phyloP scores from a whole-genome alignment of 2,888 invertebrate genomes.

The Archips xylosteana region DNA sequence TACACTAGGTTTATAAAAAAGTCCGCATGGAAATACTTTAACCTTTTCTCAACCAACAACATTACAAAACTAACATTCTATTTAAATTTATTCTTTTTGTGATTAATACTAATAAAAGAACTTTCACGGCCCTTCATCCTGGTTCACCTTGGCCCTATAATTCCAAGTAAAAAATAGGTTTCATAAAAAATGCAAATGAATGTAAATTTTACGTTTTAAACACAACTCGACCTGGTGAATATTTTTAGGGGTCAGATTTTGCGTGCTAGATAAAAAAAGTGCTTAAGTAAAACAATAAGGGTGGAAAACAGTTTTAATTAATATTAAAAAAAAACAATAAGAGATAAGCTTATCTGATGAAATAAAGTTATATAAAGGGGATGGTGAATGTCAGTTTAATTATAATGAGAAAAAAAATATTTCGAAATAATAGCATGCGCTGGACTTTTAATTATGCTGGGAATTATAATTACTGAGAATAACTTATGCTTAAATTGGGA shows the following conservation, averaged over 20 bases:
- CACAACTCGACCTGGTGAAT: conserved; percentile 38
- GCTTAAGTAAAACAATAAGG: conserved; percentile 33
- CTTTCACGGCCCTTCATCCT: not conserved
- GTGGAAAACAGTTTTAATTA: conserved; percentile 13
- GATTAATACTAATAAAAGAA: not conserved
- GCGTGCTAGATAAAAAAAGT: conserved; percentile 41
- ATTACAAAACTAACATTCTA: too few species aligned
- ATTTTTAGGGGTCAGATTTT: conserved; percentile 40
- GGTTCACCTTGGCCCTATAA: conserved; percentile 21
- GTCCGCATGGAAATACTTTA: too few species aligned
- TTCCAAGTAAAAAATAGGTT: conserved; percentile 30
- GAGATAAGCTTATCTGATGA: conserved; percentile 15
- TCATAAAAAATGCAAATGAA: conserved; percentile 39
- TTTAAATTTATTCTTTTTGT: not conserved
- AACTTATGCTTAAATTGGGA: too few species aligned
- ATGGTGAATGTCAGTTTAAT: not conserved
- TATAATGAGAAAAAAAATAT: not conserved
- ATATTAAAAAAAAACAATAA: conserved; percentile 17
- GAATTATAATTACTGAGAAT: too few species aligned
- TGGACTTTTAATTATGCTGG: not conserved
- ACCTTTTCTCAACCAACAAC: too few species aligned
- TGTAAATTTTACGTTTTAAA: conserved; percentile 41
- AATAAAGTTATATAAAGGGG: not conserved
- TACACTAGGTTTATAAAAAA: too few species aligned
- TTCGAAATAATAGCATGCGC: not conserved